phyloP scores from a whole-genome alignment of 1,140 invertebrate genomes.

The Liolophura sinensis region DNA sequence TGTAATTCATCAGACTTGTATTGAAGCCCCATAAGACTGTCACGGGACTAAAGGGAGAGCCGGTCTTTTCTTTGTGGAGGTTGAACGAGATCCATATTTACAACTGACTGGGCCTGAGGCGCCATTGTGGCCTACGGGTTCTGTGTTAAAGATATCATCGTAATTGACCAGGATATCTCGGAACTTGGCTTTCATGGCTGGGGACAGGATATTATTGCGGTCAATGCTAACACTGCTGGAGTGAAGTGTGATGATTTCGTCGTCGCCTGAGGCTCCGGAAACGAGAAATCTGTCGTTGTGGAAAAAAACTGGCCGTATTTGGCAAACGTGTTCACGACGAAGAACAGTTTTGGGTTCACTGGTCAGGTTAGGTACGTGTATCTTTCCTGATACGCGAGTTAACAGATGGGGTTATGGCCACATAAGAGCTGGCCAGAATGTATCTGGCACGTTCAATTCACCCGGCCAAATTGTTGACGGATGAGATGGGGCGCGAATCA shows the following conservation, averaged over 20 bases:
- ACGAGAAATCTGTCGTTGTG: no score
- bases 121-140: background rate
- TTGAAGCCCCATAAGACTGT: background rate
- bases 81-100: slow-evolving; percentile 4
- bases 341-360: no score
- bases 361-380: no score
- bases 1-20: slow-evolving; percentile 1
- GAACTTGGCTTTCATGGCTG: no score
- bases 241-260: no score
- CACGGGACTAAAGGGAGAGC: slow-evolving; percentile 5
- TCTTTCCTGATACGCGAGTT: background rate
- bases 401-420: background rate
- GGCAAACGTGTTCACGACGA: no score
- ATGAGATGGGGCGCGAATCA: no score
- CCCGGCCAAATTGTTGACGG: background rate
- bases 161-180: no score
- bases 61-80: slow-evolving; percentile 12
- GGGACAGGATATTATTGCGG: no score
- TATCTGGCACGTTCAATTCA: background rate
- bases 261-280: no score
- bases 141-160: background rate
- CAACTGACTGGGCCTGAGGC: background rate
- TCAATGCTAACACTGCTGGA: no score
- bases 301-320: no score
- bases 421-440: background rate